Conservation (phyloP, 2,888 invertebrate species). For the Trichopria drosophilae region DNA sequence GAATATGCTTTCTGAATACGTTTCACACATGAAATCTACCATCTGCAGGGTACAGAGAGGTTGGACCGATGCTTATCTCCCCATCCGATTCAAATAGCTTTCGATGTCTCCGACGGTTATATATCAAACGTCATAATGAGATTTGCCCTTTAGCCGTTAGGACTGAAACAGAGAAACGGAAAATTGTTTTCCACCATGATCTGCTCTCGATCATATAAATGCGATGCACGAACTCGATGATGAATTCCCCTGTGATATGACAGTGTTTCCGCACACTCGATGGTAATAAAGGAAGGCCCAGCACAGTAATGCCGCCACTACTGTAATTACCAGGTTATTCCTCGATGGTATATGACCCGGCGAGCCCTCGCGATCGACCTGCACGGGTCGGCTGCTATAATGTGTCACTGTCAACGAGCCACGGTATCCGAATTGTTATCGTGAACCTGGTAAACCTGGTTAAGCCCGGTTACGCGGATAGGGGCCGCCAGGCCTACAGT, state of each 20-base stretch:
- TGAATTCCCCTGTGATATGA: constrained; percentile 34
- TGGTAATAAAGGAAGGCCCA: constrained; percentile 44
- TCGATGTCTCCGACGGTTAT: too few species aligned
- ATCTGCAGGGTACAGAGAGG: too few species aligned
- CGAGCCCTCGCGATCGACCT: constrained; percentile 37
- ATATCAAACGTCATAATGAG: too few species aligned
- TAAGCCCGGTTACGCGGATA: constrained; percentile 14
- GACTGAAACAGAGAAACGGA: too few species aligned
- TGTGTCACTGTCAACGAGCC: constrained; percentile 55
- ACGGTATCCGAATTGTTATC: constrained; percentile 51
- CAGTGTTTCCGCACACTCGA: constrained; percentile 41
- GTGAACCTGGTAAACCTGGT: constrained; percentile 33
- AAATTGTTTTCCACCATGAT: too few species aligned
- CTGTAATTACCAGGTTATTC: constrained; percentile 53
- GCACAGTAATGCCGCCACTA: constrained; percentile 46
- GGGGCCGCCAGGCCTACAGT: constrained; percentile 32
- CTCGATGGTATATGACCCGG: constrained; percentile 45
- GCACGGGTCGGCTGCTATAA: constrained; percentile 44
- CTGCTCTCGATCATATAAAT: not conserved
- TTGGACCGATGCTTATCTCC: too few species aligned
- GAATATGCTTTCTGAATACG: too few species aligned
- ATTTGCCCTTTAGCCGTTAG: too few species aligned
- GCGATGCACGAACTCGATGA: constrained; percentile 34
- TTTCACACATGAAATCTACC: too few species aligned
- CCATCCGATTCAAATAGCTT: too few species aligned